A percentile compares a stretch with the other conserved stretches of the same genome.
Evolutionary conservation across 2,797 vertebrate genomes (phyloP).

Genomic region (Balearica regulorum): DNA sequence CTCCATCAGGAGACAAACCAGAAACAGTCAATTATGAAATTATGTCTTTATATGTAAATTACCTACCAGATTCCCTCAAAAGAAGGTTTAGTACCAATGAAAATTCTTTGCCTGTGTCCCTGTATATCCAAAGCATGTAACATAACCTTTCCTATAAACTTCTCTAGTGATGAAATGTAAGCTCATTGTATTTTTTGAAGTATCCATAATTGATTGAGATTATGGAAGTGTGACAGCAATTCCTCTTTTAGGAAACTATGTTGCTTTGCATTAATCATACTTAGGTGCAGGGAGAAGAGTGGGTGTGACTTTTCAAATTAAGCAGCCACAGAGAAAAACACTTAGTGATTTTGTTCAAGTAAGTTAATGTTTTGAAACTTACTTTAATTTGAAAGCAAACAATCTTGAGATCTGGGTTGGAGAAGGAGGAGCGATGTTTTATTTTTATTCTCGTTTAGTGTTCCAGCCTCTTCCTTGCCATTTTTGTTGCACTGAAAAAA

Average conservation of each 20-base stretch:
- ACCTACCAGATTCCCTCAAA: background rate
- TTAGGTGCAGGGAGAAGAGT: conserved; percentile 24
- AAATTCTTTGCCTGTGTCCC: background rate
- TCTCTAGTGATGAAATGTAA: conserved; percentile 9
- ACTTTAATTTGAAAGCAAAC: conserved; percentile 33
- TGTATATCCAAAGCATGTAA: background rate
- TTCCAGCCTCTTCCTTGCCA: background rate
- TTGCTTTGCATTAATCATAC: conserved; percentile 51
- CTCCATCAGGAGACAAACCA: background rate
- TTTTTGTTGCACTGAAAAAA: conserved; percentile 33
- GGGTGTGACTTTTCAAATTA: conserved; percentile 43
- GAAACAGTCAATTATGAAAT: background rate
- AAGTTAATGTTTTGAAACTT: conserved; percentile 18
- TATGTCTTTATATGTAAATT: background rate
- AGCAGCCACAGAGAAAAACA: background rate
- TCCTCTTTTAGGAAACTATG: conserved; percentile 45
- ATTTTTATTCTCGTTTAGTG: conserved; percentile 2
- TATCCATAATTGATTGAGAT: conserved; percentile 55
- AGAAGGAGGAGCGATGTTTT: background rate
- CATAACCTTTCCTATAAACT: conserved; percentile 11
- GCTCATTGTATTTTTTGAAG: conserved; percentile 42
- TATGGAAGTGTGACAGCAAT: conserved; percentile 23
- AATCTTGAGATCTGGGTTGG: background rate
- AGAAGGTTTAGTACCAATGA: background rate
- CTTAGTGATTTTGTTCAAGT: background rate